Evolutionary conservation across 53 echinoderm and acorn worm species (phyloP), one percentile per base, ranked within the genome.

Genomic region (Paracentrotus lividus): DNA sequence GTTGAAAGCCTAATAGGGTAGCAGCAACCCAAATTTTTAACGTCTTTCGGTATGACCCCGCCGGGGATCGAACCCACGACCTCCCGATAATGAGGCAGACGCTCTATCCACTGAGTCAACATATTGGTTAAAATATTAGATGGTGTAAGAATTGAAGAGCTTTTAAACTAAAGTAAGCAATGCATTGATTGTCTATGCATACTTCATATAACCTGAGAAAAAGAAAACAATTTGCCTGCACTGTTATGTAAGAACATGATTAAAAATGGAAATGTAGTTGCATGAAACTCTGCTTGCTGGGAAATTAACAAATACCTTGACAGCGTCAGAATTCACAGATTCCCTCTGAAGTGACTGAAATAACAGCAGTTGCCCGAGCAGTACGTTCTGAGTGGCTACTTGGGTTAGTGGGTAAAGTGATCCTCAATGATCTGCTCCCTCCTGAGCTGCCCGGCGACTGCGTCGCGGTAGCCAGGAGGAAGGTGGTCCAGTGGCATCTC

Each of bases 401-500:
- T 38, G 42, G 31, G 23, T 85, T 85, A 85, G 26, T 49, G 85
- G 85, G 85, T 49, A 27, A 85, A 85, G 23, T 85, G 44, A 27
- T 45, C 51, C 44, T 85, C 44, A 85, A 85, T 47, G 85, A 85
- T 85, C 85, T 85, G 85, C 1, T 85, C 26, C 26, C 85, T 85
- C 85, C 85, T 42, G 18, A 85, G 44, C 44, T 24, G 49, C 24
- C 85, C 85, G 49, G 85, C 49, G 85, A 85, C 85, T 15, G 44
- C 44, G 36, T 84, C 84, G 1, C 31, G 84, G 84, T 44, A 49
- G 84, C 45, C 84, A 38, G 84, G 84, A 44, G 84, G 84, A 84
- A 84, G 84, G 42, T 44, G 84, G 84, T 8, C 84, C 18, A 13
- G 84, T 84, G 84, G 84, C 84, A 84, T n/a, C 43, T 84, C 84